These are phyloP conservation scores for Copsychus sechellarum DNA, from an alignment of 2,113 vertebrate genomes.

Conservation along the genomic window DNA sequence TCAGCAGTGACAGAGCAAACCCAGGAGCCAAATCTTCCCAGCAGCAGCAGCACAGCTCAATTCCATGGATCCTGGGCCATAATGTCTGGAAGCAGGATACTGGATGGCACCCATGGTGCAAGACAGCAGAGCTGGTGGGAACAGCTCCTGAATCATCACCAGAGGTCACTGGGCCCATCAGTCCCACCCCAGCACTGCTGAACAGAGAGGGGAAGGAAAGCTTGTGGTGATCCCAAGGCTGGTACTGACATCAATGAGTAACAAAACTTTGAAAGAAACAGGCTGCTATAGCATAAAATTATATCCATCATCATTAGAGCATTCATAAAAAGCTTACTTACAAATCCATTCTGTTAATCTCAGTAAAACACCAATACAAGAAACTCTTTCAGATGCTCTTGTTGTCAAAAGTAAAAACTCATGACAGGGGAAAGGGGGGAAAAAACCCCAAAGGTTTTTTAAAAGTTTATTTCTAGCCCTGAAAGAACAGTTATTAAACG, in stretches of 20 bases:
- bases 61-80: rapidly evolving
- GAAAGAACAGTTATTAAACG: constrained; percentile 79
- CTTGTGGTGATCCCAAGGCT: not conserved
- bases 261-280: not conserved
- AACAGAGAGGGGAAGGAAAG: not conserved
- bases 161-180: not conserved
- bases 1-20: rapidly evolving
- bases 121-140: not conserved
- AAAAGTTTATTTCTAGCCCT: constrained; percentile 82
- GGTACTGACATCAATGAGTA: not conserved
- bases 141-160: not conserved
- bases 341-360: not conserved
- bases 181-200: not conserved
- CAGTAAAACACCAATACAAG: not conserved
- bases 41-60: not conserved
- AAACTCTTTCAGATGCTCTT: not conserved
- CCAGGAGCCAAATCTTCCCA: not conserved
- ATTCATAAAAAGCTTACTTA: not conserved
- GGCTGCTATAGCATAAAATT: not conserved
- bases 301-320: not conserved
- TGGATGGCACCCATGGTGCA: rapidly evolving
- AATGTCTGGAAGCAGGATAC: rapidly evolving
- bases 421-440: not conserved
- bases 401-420: not conserved
- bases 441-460: constrained; percentile 41